Evolutionary conservation across 2,113 vertebrate genomes (phyloP).

Genomic region (Coturnix japonica): DNA sequence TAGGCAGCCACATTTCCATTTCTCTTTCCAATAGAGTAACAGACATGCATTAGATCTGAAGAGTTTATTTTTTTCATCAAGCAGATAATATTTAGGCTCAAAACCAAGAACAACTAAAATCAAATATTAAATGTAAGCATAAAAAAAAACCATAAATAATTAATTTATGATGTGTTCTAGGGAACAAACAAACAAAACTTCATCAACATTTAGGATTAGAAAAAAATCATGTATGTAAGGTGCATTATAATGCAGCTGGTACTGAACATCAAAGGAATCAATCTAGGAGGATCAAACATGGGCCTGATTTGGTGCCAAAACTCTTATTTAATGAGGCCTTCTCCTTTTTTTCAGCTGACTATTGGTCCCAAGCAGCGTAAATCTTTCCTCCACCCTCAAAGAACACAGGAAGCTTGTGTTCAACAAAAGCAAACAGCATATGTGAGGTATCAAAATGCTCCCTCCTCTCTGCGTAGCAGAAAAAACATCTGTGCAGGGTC

Average conservation of each 20-base stretch:
- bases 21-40: background rate
- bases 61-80: background rate
- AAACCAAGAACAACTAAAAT: background rate
- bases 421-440: slow-evolving; percentile 4
- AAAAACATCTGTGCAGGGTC: background rate
- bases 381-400: background rate
- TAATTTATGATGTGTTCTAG: background rate
- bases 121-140: background rate
- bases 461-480: background rate
- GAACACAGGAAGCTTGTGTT: background rate
- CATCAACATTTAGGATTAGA: background rate
- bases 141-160: background rate
- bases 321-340: background rate
- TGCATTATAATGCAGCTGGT: background rate
- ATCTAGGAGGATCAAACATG: background rate
- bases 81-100: background rate
- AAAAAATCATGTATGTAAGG: background rate
- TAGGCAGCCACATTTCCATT: background rate
- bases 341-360: background rate
- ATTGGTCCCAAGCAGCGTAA: background rate
- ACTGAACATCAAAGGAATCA: background rate
- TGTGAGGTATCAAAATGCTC: background rate
- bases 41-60: background rate
- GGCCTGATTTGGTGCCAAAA: background rate
- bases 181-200: background rate